These are phyloP conservation scores for Adelphocoris suturalis DNA, from an alignment of 2,888 invertebrate species.

Conservation along the genomic window DNA sequence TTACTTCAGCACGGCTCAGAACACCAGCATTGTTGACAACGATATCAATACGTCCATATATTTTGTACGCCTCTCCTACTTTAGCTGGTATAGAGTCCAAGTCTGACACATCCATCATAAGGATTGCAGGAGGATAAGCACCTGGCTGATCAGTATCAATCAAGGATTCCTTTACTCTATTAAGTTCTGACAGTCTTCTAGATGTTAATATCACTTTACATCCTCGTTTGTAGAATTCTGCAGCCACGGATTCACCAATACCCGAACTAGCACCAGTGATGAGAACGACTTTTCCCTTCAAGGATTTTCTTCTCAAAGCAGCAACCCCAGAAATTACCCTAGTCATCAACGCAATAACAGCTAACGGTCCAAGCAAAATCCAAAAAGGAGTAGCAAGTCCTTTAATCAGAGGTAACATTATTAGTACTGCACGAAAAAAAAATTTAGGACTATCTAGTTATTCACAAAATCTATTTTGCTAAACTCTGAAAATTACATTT, in stretches of 20 bases:
- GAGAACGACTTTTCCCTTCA: conserved; percentile 86
- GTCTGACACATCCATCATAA: conserved; percentile 45
- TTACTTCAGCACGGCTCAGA: conserved; percentile 87
- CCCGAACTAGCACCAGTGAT: conserved; percentile 98
- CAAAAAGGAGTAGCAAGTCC: neutral
- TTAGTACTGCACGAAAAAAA: neutral
- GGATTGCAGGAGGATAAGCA: neutral
- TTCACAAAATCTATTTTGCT: no score
- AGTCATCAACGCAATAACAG: neutral
- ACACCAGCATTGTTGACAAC: conserved; percentile 96
- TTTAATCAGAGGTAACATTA: neutral
- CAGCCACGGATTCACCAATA: conserved; percentile 93
- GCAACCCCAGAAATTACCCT: neutral
- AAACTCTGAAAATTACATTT: no score
- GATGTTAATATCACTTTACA: conserved; percentile 92
- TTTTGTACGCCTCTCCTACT: conserved; percentile 84
- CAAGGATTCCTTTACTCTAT: conserved; percentile 88
- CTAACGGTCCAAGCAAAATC: conserved; percentile 2
- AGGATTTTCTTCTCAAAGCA: neutral
- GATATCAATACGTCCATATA: conserved; percentile 90
- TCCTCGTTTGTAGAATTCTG: conserved; percentile 88
- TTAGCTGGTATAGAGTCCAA: conserved; percentile 78
- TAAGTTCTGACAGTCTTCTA: conserved; percentile 87
- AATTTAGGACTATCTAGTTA: no score
- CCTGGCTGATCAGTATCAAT: conserved; percentile 55